Evolutionary conservation across 1,140 invertebrate genomes (phyloP).

Genomic region (Andrena cerasifolii): DNA sequence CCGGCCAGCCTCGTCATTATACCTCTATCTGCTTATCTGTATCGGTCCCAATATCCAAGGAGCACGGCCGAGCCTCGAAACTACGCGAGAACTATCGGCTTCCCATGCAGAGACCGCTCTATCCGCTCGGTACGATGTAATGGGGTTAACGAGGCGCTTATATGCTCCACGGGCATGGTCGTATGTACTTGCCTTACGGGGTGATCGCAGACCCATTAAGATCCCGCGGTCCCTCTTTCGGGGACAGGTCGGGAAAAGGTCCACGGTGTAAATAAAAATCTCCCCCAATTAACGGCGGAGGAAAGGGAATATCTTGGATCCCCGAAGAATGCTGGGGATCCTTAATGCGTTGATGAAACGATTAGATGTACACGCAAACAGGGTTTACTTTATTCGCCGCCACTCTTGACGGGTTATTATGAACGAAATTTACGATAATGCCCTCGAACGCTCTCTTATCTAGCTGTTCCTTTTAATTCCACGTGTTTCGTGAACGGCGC

Average conservation of each 20-base stretch:
- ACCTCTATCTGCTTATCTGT: slow-evolving; percentile 72
- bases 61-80: background rate
- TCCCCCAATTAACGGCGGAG: background rate
- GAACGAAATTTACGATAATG: slow-evolving; percentile 24
- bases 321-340: background rate
- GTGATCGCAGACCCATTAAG: background rate
- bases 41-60: slow-evolving; percentile 71
- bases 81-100: background rate
- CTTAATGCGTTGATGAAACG: slow-evolving; percentile 37
- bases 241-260: background rate
- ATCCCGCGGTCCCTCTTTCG: no score
- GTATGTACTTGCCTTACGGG: background rate
- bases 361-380: slow-evolving; percentile 28
- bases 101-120: slow-evolving; percentile 7
- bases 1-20: slow-evolving; percentile 72
- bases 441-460: background rate
- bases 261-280: background rate
- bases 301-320: background rate
- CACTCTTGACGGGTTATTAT: background rate
- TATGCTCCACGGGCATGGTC: background rate
- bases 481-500: background rate
- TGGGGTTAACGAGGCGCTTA: slow-evolving; percentile 18
- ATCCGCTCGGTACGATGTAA: background rate
- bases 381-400: background rate
- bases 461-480: slow-evolving; percentile 4